phyloP scores from a whole-genome alignment of 2,888 invertebrate species.

The Xestia ashworthii region DNA sequence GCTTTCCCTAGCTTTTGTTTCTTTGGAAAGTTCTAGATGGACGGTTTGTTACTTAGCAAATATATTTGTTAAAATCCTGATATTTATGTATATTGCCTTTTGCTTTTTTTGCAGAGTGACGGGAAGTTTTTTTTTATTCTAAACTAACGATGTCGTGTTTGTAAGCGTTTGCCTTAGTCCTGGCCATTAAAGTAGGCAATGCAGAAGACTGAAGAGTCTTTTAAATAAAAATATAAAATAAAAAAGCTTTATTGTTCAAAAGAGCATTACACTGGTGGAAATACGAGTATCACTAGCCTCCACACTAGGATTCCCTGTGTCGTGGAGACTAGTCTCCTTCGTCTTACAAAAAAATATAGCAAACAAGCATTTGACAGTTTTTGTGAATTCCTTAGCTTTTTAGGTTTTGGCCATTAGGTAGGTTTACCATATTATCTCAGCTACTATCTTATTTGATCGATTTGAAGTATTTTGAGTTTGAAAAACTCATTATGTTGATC shows the following conservation, averaged over 20 bases:
- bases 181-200: background rate
- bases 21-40: constrained; percentile 33
- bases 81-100: constrained; percentile 12
- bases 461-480: too few relatives aligned
- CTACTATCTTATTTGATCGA: too few relatives aligned
- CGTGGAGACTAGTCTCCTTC: too few relatives aligned
- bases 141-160: constrained; percentile 11
- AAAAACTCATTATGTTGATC: too few relatives aligned
- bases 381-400: background rate
- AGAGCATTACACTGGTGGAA: too few relatives aligned
- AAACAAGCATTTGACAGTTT: background rate
- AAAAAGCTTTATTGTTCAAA: too few relatives aligned
- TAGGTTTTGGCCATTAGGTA: background rate
- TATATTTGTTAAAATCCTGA: constrained; percentile 30
- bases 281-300: too few relatives aligned
- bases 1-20: constrained; percentile 38
- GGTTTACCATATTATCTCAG: background rate
- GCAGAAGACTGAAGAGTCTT: background rate
- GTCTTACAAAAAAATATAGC: too few relatives aligned
- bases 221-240: too few relatives aligned
- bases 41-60: constrained; percentile 31
- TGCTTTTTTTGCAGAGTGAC: constrained; percentile 13
- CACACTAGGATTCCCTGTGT: too few relatives aligned
- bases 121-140: constrained; percentile 14
- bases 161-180: constrained; percentile 5